Evolutionary conservation across 2,113 vertebrate species (phyloP).

Genomic region (Argyrosomus japonicus): DNA sequence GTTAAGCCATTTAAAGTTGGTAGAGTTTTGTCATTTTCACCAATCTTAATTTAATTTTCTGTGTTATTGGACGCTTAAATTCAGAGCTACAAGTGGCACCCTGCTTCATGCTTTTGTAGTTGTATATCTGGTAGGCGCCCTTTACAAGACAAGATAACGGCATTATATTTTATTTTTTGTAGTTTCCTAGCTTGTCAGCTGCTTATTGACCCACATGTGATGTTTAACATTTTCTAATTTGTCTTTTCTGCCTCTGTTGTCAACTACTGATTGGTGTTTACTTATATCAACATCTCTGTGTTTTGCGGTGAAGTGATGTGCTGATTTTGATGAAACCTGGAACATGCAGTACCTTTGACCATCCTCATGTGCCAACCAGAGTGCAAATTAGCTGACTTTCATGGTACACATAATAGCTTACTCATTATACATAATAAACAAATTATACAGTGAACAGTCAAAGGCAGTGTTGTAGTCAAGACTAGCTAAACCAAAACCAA

Average conservation of each 20-base stretch:
- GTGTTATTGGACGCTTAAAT: neutral
- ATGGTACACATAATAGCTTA: no score
- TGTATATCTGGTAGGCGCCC: no score
- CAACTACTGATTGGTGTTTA: neutral
- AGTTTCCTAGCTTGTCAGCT: neutral
- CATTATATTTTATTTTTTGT: neutral
- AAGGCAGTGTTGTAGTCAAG: no score
- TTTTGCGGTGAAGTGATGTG: no score
- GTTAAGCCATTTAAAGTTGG: neutral
- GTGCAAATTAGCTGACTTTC: no score
- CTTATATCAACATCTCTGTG: no score
- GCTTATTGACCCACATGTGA: no score
- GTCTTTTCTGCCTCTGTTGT: neutral
- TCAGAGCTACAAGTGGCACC: no score
- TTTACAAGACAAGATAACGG: neutral
- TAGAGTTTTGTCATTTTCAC: neutral
- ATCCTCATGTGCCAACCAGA: conserved; percentile 38
- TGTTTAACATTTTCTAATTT: neutral
- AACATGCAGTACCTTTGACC: conserved; percentile 35
- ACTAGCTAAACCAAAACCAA: no score
- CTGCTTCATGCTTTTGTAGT: no score
- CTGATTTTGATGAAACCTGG: conserved; percentile 1
- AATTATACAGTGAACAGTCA: no score
- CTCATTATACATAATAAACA: no score
- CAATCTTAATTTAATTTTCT: neutral